Evolutionary conservation across 2,113 vertebrate genomes (phyloP), one percentile per base, ranked within the genome.

Genomic region (Microcebus lehilahytsara): DNA sequence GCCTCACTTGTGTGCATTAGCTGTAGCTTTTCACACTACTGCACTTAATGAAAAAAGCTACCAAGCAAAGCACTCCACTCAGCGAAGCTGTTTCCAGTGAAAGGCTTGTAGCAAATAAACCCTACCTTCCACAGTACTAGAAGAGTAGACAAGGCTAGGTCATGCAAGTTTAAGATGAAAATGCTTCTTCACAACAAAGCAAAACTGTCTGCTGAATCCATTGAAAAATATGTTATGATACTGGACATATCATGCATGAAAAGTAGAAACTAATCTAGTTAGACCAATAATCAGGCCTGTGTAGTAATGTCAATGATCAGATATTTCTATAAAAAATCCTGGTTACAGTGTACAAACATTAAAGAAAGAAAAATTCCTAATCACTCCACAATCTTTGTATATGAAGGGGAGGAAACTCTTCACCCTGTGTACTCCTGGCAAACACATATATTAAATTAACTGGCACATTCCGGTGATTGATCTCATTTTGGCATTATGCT

Each of bases 21-120:
- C 91, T 88, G 77, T 56, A 69, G 79, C 64, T 98, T 98, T 98
- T 98, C 91, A 98, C 69, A 88, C 62, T 75, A 51, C 17, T 97
- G 88, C 71, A 92, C 77, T 97, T 97, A 97, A 98, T 96, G 96
- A 64, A 78, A 97, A 98, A 97, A 85, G 22, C 85, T 92, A 92
- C 62, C 40, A 88, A 96, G 30, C 91, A 97, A 96, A 98, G 83
- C 96, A 96, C 34, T 90, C 69, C 78, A 92, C 49, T 84, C 87
- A 96, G 89, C 74, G 98, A 95, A 97, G 85, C 69, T 89, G 75
- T 67, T 96, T 78, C 32, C 34, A 67, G 84, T 62, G 79, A 96
- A 0, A 3, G 34, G 9, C 42, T 51, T 92, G 3, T 5, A 89
- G 0, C 0, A 95, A 88, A 87, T 67, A 96, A 98, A 88, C 49